Conservation (phyloP, 2,113 vertebrate genomes). For the Nesogale talazaci region DNA sequence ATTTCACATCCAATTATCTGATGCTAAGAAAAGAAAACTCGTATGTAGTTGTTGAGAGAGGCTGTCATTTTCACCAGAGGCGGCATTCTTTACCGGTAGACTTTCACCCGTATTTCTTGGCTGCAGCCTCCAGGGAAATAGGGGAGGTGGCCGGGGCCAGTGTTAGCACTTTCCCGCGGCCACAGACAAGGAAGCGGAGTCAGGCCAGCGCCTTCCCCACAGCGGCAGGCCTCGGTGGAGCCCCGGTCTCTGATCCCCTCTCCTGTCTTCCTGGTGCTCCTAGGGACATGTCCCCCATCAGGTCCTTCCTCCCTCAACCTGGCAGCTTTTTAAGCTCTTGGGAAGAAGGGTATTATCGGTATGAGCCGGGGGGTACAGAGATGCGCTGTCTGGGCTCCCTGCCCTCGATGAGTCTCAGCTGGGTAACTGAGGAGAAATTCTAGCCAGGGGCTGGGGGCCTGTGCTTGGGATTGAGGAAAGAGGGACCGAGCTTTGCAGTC, state of each 20-base stretch:
- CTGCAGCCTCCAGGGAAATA: constrained; percentile 17
- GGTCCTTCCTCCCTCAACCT: background rate
- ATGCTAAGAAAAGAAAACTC: background rate
- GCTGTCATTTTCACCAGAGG: background rate
- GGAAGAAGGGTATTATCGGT: background rate
- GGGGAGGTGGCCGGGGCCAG: background rate
- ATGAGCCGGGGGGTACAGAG: background rate
- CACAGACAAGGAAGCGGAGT: constrained; percentile 10
- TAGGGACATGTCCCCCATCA: background rate
- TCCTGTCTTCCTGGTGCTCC: background rate
- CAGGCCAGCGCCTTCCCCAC: background rate
- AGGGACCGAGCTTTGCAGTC: background rate
- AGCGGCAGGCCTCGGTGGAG: background rate
- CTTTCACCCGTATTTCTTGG: constrained; percentile 19
- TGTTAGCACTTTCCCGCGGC: constrained; percentile 23
- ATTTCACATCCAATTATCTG: constrained; percentile 27
- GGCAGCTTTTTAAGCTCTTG: background rate
- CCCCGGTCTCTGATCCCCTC: background rate
- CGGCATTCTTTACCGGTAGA: background rate
- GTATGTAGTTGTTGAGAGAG: background rate
- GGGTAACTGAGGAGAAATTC: background rate
- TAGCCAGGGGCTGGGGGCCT: background rate
- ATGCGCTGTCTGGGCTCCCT: background rate
- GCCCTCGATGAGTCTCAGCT: background rate
- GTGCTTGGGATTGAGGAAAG: background rate